Conservation (phyloP, 2,797 vertebrate genomes). For the Octomys mimax region DNA sequence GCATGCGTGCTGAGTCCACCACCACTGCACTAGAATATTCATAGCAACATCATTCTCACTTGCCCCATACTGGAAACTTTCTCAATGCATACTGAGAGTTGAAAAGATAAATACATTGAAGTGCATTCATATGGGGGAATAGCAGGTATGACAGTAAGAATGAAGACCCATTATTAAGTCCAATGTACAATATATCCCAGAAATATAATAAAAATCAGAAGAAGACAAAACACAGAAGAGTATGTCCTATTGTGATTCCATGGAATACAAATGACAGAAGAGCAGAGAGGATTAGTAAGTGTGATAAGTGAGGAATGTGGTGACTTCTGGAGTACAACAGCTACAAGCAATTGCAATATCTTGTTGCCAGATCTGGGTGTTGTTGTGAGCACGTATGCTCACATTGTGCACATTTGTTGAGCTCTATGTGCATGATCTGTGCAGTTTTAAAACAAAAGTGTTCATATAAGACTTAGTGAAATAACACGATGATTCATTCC, state of each 20-base stretch:
- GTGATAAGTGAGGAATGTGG: background rate
- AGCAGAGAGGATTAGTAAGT: background rate
- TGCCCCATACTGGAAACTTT: background rate
- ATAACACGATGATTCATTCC: background rate
- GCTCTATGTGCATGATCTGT: background rate
- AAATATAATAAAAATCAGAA: background rate
- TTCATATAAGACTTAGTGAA: background rate
- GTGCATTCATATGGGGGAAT: background rate
- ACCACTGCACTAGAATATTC: background rate
- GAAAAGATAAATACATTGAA: slow-evolving; percentile 15
- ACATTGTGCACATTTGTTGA: background rate
- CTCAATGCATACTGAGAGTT: background rate
- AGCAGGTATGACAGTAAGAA: background rate
- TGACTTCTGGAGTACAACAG: background rate
- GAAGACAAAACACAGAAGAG: background rate
- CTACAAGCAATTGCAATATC: background rate
- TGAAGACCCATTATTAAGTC: background rate
- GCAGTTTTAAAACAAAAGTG: slow-evolving; percentile 21
- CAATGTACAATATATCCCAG: background rate
- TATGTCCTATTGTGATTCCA: background rate
- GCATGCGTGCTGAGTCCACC: background rate
- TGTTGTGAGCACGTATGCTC: background rate
- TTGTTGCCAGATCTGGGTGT: background rate
- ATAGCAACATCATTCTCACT: background rate
- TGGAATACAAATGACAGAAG: background rate